Conservation (phyloP, 2,113 vertebrate species). For the Scartelaos histophorus region DNA sequence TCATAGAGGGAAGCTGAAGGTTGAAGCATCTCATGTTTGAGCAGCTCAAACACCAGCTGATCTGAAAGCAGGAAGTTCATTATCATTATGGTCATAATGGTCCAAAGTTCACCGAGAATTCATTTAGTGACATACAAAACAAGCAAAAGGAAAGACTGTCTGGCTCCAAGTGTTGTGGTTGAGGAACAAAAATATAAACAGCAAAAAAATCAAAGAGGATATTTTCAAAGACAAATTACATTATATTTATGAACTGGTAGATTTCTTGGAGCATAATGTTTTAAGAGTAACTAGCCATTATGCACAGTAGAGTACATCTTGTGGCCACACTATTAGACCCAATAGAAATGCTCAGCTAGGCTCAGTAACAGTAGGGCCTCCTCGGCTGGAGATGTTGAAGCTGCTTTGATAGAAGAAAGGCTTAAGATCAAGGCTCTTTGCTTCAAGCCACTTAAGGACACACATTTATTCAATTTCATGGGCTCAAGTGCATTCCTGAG, state of each 20-base stretch:
- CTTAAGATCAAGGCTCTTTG: conserved; percentile 57
- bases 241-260: no score
- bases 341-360: conserved; percentile 24
- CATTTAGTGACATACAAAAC: neutral
- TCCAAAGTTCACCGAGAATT: neutral
- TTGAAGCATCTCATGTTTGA: neutral
- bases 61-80: neutral
- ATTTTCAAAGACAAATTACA: neutral
- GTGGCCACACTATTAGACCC: neutral
- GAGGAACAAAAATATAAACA: neutral
- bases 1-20: neutral
- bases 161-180: neutral
- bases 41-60: neutral
- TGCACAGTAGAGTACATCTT: neutral
- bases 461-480: conserved; percentile 61
- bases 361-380: conserved; percentile 16
- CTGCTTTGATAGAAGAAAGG: conserved; percentile 40
- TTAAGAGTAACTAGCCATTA: neutral
- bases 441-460: conserved; percentile 34
- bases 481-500: conserved; percentile 46
- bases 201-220: neutral
- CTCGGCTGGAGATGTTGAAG: conserved; percentile 8
- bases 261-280: no score
- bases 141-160: neutral
- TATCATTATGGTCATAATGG: neutral